These are phyloP conservation scores for Acanthiza pusilla DNA, from an alignment of 2,797 vertebrate genomes.

Conservation along the genomic window DNA sequence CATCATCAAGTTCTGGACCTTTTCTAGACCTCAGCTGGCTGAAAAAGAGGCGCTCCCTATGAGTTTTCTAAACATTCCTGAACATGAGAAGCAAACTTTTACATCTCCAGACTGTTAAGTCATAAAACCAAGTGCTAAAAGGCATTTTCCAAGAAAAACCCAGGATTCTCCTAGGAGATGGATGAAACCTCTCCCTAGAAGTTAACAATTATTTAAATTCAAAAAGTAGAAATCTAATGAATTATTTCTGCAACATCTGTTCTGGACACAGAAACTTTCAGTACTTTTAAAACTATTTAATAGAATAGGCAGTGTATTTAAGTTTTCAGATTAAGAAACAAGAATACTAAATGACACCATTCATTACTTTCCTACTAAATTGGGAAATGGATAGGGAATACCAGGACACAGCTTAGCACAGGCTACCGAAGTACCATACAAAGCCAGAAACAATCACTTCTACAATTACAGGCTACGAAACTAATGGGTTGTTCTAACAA, in stretches of 20 bases:
- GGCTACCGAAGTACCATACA: neutral
- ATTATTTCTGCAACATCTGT: neutral
- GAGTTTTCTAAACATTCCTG: neutral
- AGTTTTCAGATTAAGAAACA: neutral
- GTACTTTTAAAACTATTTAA: neutral
- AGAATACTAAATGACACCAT: neutral
- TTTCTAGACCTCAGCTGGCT: neutral
- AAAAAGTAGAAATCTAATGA: neutral
- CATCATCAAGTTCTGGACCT: neutral
- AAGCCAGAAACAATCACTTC: neutral
- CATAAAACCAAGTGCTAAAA: neutral
- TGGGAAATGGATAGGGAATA: neutral
- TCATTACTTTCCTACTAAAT: neutral
- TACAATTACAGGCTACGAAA: neutral
- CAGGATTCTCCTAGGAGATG: neutral
- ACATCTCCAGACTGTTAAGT: neutral
- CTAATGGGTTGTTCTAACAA: neutral
- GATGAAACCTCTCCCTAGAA: neutral
- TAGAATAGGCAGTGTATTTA: neutral
- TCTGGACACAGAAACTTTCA: neutral
- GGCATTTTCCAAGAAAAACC: neutral
- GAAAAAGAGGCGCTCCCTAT: neutral
- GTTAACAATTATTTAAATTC: neutral
- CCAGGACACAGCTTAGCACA: neutral
- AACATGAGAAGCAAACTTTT: neutral